Evolutionary conservation across 2,113 vertebrate species (phyloP).

Genomic region (Mormyrus iriodes): DNA sequence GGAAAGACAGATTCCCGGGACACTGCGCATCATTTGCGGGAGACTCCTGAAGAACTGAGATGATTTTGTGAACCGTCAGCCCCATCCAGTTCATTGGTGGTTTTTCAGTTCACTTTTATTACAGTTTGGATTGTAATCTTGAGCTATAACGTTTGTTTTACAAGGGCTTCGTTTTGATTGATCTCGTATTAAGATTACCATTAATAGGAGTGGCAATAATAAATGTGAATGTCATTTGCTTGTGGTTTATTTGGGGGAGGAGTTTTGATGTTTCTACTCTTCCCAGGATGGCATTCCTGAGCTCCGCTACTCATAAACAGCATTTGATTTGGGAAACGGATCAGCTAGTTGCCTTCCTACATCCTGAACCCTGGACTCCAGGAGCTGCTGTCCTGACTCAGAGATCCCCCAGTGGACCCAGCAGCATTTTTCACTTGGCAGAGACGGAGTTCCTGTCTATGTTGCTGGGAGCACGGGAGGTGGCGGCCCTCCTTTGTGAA

Average conservation of each 20-base stretch:
- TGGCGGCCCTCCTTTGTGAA: slow-evolving; percentile 55
- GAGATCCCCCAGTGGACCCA: slow-evolving; percentile 49
- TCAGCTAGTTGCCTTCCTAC: slow-evolving; percentile 58
- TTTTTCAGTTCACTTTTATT: not conserved
- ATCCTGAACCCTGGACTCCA: slow-evolving; percentile 59
- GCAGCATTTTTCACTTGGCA: slow-evolving; percentile 58
- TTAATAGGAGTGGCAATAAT: not conserved
- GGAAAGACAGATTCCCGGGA: no score
- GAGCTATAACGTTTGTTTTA: not conserved
- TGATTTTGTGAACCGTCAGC: not conserved
- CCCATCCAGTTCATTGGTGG: not conserved
- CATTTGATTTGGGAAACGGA: slow-evolving; percentile 65
- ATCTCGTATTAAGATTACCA: not conserved
- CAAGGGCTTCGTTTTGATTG: not conserved
- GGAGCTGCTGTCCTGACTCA: slow-evolving; percentile 58
- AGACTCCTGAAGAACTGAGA: no score
- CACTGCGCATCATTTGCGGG: no score
- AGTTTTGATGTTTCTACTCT: not conserved
- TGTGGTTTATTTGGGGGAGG: not conserved
- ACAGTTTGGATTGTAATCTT: not conserved
- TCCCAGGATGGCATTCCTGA: slow-evolving; percentile 13
- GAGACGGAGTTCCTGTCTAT: slow-evolving; percentile 48
- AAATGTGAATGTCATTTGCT: not conserved
- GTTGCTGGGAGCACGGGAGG: slow-evolving; percentile 51
- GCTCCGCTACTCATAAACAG: not conserved